Percentiles rank a stretch among this genome's conserved stretches.
Conservation (phyloP, 1,140 invertebrate species). For the Pissodes strobi region DNA sequence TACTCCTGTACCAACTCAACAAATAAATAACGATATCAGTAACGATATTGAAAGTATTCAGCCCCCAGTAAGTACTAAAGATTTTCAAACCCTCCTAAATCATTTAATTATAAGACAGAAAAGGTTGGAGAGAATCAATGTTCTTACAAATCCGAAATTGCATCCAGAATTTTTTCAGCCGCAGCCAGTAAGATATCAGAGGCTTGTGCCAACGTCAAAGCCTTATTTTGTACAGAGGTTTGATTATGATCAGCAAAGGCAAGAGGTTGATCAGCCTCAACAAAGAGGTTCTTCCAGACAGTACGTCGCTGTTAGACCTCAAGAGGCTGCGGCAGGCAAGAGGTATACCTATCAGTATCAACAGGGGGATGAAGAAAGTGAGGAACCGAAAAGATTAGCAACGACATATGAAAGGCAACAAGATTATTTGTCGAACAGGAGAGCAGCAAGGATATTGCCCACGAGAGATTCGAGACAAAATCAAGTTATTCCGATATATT, state of each 20-base stretch:
- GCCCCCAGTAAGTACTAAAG: slow-evolving; percentile 62
- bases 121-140: slow-evolving; percentile 58
- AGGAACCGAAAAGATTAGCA: slow-evolving; percentile 21
- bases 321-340: slow-evolving; percentile 13
- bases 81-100: slow-evolving; percentile 63
- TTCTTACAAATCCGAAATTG: slow-evolving; percentile 36
- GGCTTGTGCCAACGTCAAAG: slow-evolving; percentile 24
- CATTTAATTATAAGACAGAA: slow-evolving; percentile 62
- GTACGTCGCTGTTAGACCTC: slow-evolving; percentile 11
- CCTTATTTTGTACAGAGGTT: slow-evolving; percentile 34
- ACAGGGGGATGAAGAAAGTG: slow-evolving; percentile 6
- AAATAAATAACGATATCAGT: slow-evolving; percentile 34
- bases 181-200: slow-evolving; percentile 36
- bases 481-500: slow-evolving; percentile 27
- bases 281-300: slow-evolving; percentile 15
- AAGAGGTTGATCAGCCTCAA: slow-evolving; percentile 22
- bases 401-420: slow-evolving; percentile 10
- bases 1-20: slow-evolving; percentile 35
- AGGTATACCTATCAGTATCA: slow-evolving; percentile 27
- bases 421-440: slow-evolving; percentile 18
- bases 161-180: slow-evolving; percentile 31
- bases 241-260: slow-evolving; percentile 4
- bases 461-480: slow-evolving; percentile 8
- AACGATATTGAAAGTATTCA: slow-evolving; percentile 50
- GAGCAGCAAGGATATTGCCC: slow-evolving; percentile 40